Conservation (phyloP, 2,113 vertebrate genomes). For the Apodemus speciosus region DNA sequence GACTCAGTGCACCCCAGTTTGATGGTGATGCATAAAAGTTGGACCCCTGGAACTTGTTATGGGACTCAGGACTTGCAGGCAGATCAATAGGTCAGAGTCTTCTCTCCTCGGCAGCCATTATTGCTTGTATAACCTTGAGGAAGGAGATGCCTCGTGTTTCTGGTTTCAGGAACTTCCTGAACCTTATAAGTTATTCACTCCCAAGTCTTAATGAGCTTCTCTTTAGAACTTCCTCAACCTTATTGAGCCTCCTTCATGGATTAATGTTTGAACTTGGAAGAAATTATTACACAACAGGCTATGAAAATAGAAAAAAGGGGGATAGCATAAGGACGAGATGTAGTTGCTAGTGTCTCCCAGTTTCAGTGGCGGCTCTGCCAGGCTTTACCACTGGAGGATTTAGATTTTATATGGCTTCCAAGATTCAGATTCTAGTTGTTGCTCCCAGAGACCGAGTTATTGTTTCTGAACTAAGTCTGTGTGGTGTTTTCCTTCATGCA, state of each 20-base stretch:
- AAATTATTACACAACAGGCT: not conserved
- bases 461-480: too few species aligned
- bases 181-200: not conserved
- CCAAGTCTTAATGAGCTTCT: not conserved
- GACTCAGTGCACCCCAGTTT: not conserved
- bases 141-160: not conserved
- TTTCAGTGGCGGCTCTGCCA: too few species aligned
- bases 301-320: not conserved
- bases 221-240: not conserved
- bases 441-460: too few species aligned
- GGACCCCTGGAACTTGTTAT: not conserved
- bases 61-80: not conserved
- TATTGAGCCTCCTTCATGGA: not conserved
- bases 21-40: not conserved
- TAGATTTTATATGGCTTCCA: too few species aligned
- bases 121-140: not conserved
- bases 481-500: too few species aligned
- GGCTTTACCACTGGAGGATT: too few species aligned
- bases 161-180: not conserved
- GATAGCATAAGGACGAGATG: too few species aligned
- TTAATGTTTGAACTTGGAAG: not conserved
- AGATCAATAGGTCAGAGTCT: not conserved
- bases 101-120: not conserved
- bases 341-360: too few species aligned
- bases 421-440: too few species aligned